phyloP scores from a whole-genome alignment of 2,113 vertebrate species.

The Myiozetetes cayanensis region DNA sequence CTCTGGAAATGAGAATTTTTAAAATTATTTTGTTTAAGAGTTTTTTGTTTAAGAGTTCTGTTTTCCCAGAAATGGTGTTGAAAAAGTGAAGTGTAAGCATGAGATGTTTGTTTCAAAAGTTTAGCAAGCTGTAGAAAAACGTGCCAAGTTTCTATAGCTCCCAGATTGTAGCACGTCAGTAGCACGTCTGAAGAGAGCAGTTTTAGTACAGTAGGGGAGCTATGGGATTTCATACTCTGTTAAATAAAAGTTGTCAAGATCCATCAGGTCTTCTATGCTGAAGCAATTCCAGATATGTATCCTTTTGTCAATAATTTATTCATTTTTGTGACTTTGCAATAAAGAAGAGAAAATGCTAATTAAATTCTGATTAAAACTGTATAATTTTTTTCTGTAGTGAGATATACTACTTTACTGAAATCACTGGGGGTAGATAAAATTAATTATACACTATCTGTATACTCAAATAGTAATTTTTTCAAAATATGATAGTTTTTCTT shows the following conservation, averaged over 20 bases:
- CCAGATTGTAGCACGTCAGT: neutral
- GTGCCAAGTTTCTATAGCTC: neutral
- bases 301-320: neutral
- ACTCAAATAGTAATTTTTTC: neutral
- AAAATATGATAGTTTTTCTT: neutral
- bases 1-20: neutral
- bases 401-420: neutral
- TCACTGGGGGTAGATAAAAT: neutral
- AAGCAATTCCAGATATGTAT: neutral
- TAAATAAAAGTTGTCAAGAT: neutral
- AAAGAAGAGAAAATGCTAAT: neutral
- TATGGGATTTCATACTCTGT: neutral
- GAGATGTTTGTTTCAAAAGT: neutral
- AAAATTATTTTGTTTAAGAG: neutral
- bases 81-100: neutral
- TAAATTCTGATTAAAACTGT: neutral
- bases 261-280: neutral
- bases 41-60: neutral
- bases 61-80: constrained; percentile 27
- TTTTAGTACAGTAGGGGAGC: neutral
- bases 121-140: neutral
- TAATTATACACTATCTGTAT: neutral
- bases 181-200: neutral
- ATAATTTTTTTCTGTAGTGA: neutral
- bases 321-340: neutral